Percentiles rank a stretch among this genome's conserved stretches.
Evolutionary conservation across 2,797 vertebrate genomes (phyloP).

Genomic region (Scyliorhinus canicula): DNA sequence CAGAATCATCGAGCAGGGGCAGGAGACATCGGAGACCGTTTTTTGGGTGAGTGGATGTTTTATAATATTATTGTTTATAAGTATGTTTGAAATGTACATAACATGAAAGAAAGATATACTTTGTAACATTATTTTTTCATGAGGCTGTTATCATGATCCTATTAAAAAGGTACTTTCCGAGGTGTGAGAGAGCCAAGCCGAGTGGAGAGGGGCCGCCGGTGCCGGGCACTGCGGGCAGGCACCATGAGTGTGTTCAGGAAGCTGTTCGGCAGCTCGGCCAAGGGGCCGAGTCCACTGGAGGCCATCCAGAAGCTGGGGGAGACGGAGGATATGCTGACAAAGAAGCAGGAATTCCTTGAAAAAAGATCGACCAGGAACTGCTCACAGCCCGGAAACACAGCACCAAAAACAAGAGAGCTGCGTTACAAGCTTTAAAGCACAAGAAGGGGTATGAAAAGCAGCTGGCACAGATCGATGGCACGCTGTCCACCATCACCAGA

Average conservation of each 20-base stretch:
- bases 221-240: constrained; percentile 38
- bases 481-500: constrained; percentile 90
- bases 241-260: constrained; percentile 59
- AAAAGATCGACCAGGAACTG: constrained; percentile 83
- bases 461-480: constrained; percentile 90
- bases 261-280: constrained; percentile 69
- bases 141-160: no score
- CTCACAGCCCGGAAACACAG: constrained; percentile 80
- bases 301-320: constrained; percentile 84
- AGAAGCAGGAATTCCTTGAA: constrained; percentile 91
- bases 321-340: constrained; percentile 87
- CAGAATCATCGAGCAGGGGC: no score
- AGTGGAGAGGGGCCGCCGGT: constrained; percentile 37
- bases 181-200: no score
- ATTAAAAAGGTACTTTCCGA: no score
- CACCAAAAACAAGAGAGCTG: constrained; percentile 94
- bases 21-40: no score
- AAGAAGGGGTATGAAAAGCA: constrained; percentile 98
- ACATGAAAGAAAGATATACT: no score
- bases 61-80: no score
- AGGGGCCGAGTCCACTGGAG: constrained; percentile 76
- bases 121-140: no score
- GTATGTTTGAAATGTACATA: no score
- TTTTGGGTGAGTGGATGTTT: no score
- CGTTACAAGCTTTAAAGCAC: constrained; percentile 90